Evolutionary conservation across 2,113 vertebrate genomes (phyloP).

Genomic region (Eudyptes chrysolophus): DNA sequence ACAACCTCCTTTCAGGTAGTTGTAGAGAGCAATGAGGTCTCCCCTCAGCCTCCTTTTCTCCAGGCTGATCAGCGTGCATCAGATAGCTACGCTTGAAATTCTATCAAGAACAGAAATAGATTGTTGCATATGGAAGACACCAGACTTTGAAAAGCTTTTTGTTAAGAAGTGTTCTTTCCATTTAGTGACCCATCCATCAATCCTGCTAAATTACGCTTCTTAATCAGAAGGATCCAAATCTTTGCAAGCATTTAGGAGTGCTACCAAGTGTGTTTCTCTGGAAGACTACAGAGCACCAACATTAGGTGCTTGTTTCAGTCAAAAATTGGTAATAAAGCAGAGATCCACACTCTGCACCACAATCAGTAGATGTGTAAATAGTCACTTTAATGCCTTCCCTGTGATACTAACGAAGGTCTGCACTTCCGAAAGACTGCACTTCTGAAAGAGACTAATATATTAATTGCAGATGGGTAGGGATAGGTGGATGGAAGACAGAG

Average conservation of each 20-base stretch:
- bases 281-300: background rate
- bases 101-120: background rate
- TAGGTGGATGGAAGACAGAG: background rate
- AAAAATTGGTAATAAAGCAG: background rate
- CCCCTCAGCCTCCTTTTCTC: too few relatives aligned
- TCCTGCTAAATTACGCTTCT: background rate
- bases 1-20: too few relatives aligned
- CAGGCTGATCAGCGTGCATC: background rate
- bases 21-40: too few relatives aligned
- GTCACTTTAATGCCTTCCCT: background rate
- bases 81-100: background rate
- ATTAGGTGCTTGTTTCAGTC: background rate
- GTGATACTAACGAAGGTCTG: background rate
- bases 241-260: background rate
- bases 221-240: background rate
- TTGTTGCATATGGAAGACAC: background rate
- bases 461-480: background rate
- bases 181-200: background rate
- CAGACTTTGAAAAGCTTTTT: background rate
- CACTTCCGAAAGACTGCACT: too few relatives aligned
- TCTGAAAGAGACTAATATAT: background rate
- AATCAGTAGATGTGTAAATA: background rate
- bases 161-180: background rate
- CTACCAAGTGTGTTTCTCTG: background rate
- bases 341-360: background rate